A percentile compares a stretch with the other conserved stretches of the same genome.
Conservation (phyloP, 2,888 invertebrate species). For the Dasypolia templi region DNA sequence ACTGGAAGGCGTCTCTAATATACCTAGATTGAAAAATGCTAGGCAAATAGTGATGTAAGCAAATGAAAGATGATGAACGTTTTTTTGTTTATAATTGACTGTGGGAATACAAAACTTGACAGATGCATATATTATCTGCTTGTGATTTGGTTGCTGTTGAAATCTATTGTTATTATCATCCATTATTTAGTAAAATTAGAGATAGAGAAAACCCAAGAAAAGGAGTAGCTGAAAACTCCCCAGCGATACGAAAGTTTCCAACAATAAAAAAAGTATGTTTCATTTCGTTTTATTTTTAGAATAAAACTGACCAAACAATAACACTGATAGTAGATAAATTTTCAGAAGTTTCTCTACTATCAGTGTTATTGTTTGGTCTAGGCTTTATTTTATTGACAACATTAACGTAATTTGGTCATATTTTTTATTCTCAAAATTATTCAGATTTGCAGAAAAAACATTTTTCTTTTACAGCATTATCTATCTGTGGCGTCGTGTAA, state of each 20-base stretch:
- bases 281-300: not conserved
- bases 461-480: constrained; percentile 75
- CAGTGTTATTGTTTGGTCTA: not conserved
- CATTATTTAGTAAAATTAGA: not conserved
- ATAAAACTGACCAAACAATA: no score
- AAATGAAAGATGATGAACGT: no score
- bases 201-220: not conserved
- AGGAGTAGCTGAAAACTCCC: not conserved
- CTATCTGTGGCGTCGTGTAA: constrained; percentile 71
- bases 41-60: not conserved
- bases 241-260: not conserved
- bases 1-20: not conserved
- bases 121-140: not conserved
- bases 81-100: not conserved
- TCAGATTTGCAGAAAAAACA: constrained; percentile 41
- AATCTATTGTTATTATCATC: not conserved
- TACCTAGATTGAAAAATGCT: not conserved
- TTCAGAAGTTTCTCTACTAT: not conserved
- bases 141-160: not conserved
- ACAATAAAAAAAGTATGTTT: not conserved
- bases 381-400: not conserved
- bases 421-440: no score
- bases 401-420: not conserved
- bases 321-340: no score
- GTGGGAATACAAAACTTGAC: not conserved